Conservation (phyloP, 2,888 invertebrate genomes). For the Diogma glabrata region DNA sequence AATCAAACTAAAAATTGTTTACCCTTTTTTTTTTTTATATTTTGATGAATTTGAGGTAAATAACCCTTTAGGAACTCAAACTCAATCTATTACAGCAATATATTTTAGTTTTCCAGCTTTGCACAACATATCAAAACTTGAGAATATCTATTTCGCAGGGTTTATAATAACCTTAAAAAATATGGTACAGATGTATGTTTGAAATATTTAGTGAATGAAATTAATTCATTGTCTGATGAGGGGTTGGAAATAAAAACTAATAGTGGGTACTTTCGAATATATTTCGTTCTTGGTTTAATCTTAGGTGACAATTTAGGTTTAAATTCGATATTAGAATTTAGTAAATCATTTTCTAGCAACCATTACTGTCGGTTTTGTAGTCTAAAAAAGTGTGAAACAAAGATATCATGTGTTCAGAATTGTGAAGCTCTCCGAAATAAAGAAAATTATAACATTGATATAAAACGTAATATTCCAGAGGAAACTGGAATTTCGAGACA, state of each 20-base stretch:
- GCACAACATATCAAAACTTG: not conserved
- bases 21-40: conserved; percentile 5
- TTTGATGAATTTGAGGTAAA: conserved; percentile 13
- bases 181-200: conserved; percentile 20
- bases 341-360: conserved; percentile 20
- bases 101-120: conserved; percentile 11
- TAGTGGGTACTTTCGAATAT: conserved; percentile 12
- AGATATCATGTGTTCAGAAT: conserved; percentile 16
- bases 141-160: not conserved
- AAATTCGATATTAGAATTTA: conserved; percentile 16
- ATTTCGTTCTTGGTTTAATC: conserved; percentile 16
- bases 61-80: conserved; percentile 12
- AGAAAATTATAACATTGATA: conserved; percentile 19
- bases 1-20: not conserved
- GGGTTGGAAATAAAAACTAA: conserved; percentile 18
- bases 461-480: conserved; percentile 9
- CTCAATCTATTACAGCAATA: conserved; percentile 11
- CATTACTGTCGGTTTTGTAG: conserved; percentile 24
- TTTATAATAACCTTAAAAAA: not conserved
- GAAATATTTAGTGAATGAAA: conserved; percentile 20
- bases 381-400: conserved; percentile 17
- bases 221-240: conserved; percentile 20
- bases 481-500: conserved; percentile 21
- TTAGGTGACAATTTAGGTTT: conserved; percentile 16
- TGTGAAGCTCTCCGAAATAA: conserved; percentile 15